Base-by-base conservation (phyloP, 2,888 invertebrate species). In the Perizoma affinitatum region DNA sequence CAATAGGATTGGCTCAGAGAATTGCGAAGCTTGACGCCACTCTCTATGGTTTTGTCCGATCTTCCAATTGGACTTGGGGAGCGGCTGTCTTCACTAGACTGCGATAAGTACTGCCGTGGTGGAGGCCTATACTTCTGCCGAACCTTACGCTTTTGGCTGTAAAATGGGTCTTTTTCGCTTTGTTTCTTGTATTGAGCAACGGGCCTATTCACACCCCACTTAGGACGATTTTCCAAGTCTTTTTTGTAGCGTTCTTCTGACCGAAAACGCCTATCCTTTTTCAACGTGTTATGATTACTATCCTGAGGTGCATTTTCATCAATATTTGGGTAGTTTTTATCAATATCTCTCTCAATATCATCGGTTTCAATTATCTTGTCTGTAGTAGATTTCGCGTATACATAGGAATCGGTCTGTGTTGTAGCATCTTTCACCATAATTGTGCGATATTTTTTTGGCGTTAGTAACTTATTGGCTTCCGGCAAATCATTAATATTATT, bases 131-230 rank as follows among this genome's bases (percentile, higher is more conserved):
- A 93, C 80, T 95, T 94, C 75, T 95, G 94, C 11, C 95, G 90
- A 56, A 95, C 86, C 83, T 96, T 95, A 65, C 95, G 90, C 78
- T 95, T 94, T 81, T 95, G 95, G 63, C 95, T 94, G 74, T 96
- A 97, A 80, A 96, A 95, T 0, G 96, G 96, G 89, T 97, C 97
- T 75, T 97, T 96, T 82, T 97, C 97, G 76, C 97, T 97, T 86
- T 97, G 97, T 78, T 97, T 97, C 62, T 97, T 94, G 78, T 97
- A 97, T 73, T 96, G 95, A 7, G 96, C 96, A 34, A 95, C 95
- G 5, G 97, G 97, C 67, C 95, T 92, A 73, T 96, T 96, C 2
- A 95, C 96, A 45, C 95, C 94, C 96, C 96, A 95, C 86, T 96
- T 94, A 8, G 95, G 95, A 59, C 96, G 92, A 81, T 94, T 94